Evolutionary conservation across 2,888 invertebrate species (phyloP).

Genomic region (Mythimna ferrago): DNA sequence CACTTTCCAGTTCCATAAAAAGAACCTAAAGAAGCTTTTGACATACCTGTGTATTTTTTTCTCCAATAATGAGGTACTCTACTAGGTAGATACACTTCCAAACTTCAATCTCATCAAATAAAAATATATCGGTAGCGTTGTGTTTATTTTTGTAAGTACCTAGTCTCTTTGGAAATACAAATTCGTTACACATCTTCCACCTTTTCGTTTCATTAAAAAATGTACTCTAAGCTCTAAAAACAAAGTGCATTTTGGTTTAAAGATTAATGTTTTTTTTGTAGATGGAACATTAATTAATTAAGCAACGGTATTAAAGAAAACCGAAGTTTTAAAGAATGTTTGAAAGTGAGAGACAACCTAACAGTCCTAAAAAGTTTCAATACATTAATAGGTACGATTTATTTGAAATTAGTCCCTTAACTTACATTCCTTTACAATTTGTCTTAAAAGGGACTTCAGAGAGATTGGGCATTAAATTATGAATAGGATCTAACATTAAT

Average conservation of each 20-base stretch:
- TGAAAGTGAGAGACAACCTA: slow-evolving; percentile 63
- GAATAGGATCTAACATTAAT: slow-evolving; percentile 69
- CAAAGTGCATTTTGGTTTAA: slow-evolving; percentile 10
- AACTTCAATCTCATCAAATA: slow-evolving; percentile 38
- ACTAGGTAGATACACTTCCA: slow-evolving; percentile 17
- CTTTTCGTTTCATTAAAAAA: neutral
- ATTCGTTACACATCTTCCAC: slow-evolving; percentile 31
- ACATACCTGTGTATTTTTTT: slow-evolving; percentile 7
- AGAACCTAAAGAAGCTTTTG: neutral
- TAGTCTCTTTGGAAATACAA: slow-evolving; percentile 40
- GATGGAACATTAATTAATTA: slow-evolving; percentile 70
- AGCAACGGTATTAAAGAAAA: slow-evolving; percentile 67
- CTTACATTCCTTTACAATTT: slow-evolving; percentile 58
- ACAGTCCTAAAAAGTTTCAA: slow-evolving; percentile 65
- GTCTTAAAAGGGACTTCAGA: slow-evolving; percentile 55
- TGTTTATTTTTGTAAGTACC: slow-evolving; percentile 56
- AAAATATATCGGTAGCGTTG: slow-evolving; percentile 40
- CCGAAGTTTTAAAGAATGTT: slow-evolving; percentile 69
- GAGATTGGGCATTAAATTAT: slow-evolving; percentile 58
- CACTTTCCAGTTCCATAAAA: slow-evolving; percentile 2
- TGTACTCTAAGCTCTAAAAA: neutral
- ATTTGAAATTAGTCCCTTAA: slow-evolving; percentile 47
- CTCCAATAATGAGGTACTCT: slow-evolving; percentile 32
- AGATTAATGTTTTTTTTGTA: slow-evolving; percentile 12
- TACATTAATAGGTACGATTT: slow-evolving; percentile 60